A percentile compares a stretch with the other conserved stretches of the same genome.
These are phyloP conservation scores for Cydia splendana DNA, from an alignment of 1,140 invertebrate genomes.

Conservation along the genomic window DNA sequence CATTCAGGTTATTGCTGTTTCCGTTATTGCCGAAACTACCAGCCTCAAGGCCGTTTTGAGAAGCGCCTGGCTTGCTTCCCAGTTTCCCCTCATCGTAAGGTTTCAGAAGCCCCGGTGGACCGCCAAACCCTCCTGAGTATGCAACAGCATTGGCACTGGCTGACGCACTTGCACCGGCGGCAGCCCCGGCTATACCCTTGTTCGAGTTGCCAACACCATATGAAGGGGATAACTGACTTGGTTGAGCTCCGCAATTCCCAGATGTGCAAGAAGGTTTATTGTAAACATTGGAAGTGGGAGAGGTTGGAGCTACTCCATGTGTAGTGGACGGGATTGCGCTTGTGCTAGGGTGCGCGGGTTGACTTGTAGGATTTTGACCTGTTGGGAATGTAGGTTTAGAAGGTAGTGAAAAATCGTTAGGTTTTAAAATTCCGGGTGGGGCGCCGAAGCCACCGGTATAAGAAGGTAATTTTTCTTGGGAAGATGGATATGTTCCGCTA, in stretches of 20 bases:
- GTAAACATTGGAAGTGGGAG: neutral
- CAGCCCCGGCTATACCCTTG: slow-evolving; percentile 6
- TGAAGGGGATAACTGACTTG: slow-evolving; percentile 15
- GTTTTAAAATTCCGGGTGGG: slow-evolving; percentile 47
- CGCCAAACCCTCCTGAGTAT: slow-evolving; percentile 69
- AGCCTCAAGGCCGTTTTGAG: neutral
- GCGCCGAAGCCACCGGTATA: slow-evolving; percentile 46
- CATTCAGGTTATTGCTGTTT: neutral
- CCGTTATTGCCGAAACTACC: slow-evolving; percentile 6
- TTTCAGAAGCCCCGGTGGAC: slow-evolving; percentile 66
- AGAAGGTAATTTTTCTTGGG: slow-evolving; percentile 38
- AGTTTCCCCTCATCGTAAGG: slow-evolving; percentile 57
- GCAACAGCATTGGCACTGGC: slow-evolving; percentile 55
- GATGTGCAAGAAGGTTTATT: slow-evolving; percentile 32
- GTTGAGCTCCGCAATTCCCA: slow-evolving; percentile 27
- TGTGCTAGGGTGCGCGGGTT: neutral
- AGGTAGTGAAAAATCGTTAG: slow-evolving; percentile 46
- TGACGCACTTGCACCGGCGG: slow-evolving; percentile 40
- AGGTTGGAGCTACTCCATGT: neutral
- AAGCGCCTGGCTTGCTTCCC: slow-evolving; percentile 11
- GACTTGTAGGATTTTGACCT: slow-evolving; percentile 12
- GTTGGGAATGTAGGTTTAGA: slow-evolving; percentile 16
- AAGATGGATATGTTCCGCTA: slow-evolving; percentile 7
- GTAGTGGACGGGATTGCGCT: slow-evolving; percentile 17
- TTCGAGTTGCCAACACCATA: neutral